Evolutionary conservation across 2,113 vertebrate genomes (phyloP).

Genomic region (Melanotaenia duboulayi): DNA sequence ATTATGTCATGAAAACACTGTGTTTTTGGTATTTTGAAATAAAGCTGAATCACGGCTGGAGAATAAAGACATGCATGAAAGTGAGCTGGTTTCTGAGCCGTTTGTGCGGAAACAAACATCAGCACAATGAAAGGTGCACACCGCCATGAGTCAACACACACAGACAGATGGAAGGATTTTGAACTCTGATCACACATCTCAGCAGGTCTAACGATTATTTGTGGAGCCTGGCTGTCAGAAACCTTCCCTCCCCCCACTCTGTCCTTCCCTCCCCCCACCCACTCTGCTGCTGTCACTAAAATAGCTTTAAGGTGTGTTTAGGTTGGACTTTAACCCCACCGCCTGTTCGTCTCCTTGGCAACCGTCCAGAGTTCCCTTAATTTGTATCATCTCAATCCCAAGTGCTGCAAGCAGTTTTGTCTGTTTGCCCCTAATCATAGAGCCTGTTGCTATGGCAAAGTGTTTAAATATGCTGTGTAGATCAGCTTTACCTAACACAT

Average conservation of each 20-base stretch:
- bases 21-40: constrained; percentile 20
- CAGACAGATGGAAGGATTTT: constrained; percentile 52
- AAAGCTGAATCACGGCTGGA: constrained; percentile 13
- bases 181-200: constrained; percentile 72
- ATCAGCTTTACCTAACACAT: constrained; percentile 66
- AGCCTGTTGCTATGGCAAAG: constrained; percentile 83
- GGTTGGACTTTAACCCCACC: constrained; percentile 81
- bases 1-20: constrained; percentile 29
- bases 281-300: constrained; percentile 69
- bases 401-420: constrained; percentile 76
- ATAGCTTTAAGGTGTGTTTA: constrained; percentile 83
- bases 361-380: constrained; percentile 78
- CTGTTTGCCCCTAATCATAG: constrained; percentile 74
- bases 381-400: constrained; percentile 80
- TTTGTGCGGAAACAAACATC: constrained; percentile 32
- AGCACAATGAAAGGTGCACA: constrained; percentile 24
- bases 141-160: constrained; percentile 31
- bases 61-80: constrained; percentile 62
- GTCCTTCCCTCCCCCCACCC: constrained; percentile 36
- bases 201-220: constrained; percentile 70
- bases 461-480: constrained; percentile 77
- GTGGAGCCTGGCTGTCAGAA: constrained; percentile 50
- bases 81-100: background rate
- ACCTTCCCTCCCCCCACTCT: constrained; percentile 24
- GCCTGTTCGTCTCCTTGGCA: constrained; percentile 75